These are phyloP conservation scores for Nipponia nippon DNA, from an alignment of 2,113 vertebrate genomes.

Conservation along the genomic window DNA sequence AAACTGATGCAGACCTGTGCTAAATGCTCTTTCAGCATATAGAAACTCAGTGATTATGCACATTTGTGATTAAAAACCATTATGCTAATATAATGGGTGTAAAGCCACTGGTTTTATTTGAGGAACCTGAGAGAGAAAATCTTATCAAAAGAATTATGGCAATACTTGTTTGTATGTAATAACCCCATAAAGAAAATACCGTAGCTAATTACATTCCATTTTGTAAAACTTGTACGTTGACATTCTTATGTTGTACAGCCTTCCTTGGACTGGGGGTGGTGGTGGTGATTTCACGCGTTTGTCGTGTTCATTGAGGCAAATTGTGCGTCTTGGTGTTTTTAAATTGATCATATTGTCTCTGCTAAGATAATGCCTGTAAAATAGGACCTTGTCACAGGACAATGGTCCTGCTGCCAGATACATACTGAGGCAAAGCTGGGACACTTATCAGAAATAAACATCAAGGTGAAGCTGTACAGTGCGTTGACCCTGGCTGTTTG, in stretches of 20 bases:
- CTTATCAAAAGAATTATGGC: neutral
- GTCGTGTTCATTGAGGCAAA: neutral
- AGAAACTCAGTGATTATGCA: neutral
- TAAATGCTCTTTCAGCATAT: neutral
- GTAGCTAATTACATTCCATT: neutral
- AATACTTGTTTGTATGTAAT: neutral
- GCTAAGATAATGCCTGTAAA: neutral
- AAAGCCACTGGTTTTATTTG: neutral
- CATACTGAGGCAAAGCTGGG: neutral
- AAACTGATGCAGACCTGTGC: neutral
- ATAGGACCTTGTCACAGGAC: neutral
- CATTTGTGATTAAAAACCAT: neutral
- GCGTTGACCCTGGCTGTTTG: neutral
- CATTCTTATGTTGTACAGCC: neutral
- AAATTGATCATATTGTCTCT: neutral
- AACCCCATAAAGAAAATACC: neutral
- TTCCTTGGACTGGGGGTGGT: neutral
- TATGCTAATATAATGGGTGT: neutral
- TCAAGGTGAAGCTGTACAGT: neutral
- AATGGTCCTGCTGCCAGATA: neutral
- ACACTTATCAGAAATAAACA: constrained; percentile 22
- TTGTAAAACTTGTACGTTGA: neutral
- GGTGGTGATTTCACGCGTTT: neutral
- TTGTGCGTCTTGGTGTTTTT: neutral
- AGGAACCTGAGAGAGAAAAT: neutral